Base-by-base conservation (phyloP, 2,888 invertebrate genomes). In the Drosophila parthenogenetica region DNA sequence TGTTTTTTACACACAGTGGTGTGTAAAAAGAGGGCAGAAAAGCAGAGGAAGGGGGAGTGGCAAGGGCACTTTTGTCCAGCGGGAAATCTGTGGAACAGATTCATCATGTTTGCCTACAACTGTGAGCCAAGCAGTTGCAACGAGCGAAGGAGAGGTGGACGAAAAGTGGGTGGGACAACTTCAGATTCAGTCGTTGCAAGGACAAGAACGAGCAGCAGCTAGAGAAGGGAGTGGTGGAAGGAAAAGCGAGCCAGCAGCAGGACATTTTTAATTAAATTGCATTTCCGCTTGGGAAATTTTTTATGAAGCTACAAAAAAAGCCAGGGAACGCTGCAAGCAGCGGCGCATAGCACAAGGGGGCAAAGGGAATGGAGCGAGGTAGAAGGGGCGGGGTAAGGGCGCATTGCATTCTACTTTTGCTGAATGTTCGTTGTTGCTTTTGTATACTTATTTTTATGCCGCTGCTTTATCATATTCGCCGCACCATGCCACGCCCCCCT, bases 251-350 rank as follows among this genome's bases (percentile, higher is more conserved):
- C 79, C 74, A 80, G 87, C 73, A 80, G 81, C 88, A 86, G 90
- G 88, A 88, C 89, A 90, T 90, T 89, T 90, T 89, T 89, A 89
- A 89, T 89, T 89, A 90, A 90, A 89, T 89, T 89, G 90, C 81
- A 89, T 89, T 89, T 90, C 87, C 87, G 89, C 90, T 85, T 89
- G 86, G 75, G 78, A 89, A 89, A 90, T 90, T 90, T 90, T 87
- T 89, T 83, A 83, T 83, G 88, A 87, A 87, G 81, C 84, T 80
- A 80, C 87, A 81, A 83, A 79, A 79, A 80, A 81, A 80, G 57
- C 11, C 25, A 49, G 49, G 22, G 37, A 42, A 13, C 29, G 8
- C 29, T 29, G 29, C 29, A 17, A 43, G 13, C 3, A 5, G 11
- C 3, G 16, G 29, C 16, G 13, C 5, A 2, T 8, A 10, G 37